Conservation (phyloP, 2,797 vertebrate genomes). For the Clarias platycephalus region DNA sequence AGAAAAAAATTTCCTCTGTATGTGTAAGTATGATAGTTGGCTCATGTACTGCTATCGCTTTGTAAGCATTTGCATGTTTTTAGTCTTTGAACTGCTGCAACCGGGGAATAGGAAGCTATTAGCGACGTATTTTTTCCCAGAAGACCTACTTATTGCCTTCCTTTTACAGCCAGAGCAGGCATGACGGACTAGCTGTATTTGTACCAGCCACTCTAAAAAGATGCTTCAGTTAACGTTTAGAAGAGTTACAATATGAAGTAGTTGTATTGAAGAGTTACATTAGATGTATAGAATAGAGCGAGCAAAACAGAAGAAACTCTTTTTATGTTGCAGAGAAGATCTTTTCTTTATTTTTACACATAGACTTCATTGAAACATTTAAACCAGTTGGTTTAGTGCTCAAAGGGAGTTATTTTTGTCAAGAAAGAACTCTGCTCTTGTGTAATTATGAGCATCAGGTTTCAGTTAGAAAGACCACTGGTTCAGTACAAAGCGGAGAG, state of each 20-base stretch:
- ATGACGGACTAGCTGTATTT: constrained; percentile 9
- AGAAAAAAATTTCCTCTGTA: not conserved
- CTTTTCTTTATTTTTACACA: constrained; percentile 29
- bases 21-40: constrained; percentile 15
- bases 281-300: not conserved
- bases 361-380: constrained; percentile 10
- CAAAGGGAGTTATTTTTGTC: constrained; percentile 54
- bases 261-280: not conserved
- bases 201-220: not conserved
- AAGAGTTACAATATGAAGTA: not conserved
- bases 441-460: constrained; percentile 73
- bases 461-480: constrained; percentile 75
- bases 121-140: constrained; percentile 36
- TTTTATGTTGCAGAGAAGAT: not conserved
- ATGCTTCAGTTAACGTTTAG: constrained; percentile 5
- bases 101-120: constrained; percentile 40
- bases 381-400: constrained; percentile 37
- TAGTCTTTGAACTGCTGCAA: constrained; percentile 35
- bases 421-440: constrained; percentile 46
- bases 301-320: not conserved
- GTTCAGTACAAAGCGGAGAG: constrained; percentile 59
- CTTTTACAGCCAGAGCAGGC: constrained; percentile 8
- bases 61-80: constrained; percentile 26
- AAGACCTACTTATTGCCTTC: constrained; percentile 38
- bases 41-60: constrained; percentile 14